Percentiles rank a stretch among this genome's conserved stretches.
Conservation (phyloP, 2,888 invertebrate species). For the Anaspis maculata region DNA sequence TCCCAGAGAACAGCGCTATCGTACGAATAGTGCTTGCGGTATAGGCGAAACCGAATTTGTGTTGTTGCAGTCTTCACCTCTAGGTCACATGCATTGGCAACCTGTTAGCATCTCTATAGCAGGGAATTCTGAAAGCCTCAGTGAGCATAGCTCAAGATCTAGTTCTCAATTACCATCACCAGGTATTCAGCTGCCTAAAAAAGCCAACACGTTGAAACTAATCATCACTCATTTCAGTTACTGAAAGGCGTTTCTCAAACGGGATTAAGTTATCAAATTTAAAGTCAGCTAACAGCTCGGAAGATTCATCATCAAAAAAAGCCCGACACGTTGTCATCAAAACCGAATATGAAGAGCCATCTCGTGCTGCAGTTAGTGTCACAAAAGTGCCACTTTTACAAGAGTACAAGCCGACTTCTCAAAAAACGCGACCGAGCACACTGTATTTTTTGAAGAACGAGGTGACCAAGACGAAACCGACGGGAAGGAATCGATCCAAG, state of each 20-base stretch:
- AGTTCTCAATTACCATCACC: constrained; percentile 37
- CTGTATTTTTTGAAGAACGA: constrained; percentile 28
- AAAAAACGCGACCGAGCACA: constrained; percentile 28
- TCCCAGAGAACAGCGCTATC: constrained; percentile 28
- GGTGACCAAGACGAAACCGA: constrained; percentile 13
- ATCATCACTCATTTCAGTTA: constrained; percentile 19
- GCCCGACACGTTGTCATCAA: constrained; percentile 34
- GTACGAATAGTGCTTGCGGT: constrained; percentile 38
- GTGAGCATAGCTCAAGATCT: constrained; percentile 41
- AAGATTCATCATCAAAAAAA: constrained; percentile 16
- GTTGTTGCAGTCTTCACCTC: constrained; percentile 46
- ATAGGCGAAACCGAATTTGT: constrained; percentile 48
- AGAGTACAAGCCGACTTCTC: constrained; percentile 23
- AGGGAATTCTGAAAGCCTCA: constrained; percentile 39
- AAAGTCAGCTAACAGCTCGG: constrained; percentile 13
- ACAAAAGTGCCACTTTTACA: constrained; percentile 23
- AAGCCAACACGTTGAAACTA: too few relatives aligned
- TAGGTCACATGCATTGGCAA: constrained; percentile 45
- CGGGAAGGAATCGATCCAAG: constrained; percentile 29
- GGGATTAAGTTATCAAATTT: constrained; percentile 25
- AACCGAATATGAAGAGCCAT: constrained; percentile 24
- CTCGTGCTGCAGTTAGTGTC: constrained; percentile 20
- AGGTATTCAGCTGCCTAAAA: too few relatives aligned
- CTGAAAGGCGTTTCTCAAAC: constrained; percentile 27
- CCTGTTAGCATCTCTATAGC: constrained; percentile 39